Percentiles rank a stretch among this genome's conserved stretches.
Evolutionary conservation across 1,140 invertebrate species (phyloP).

Genomic region (Adelges cooleyi): DNA sequence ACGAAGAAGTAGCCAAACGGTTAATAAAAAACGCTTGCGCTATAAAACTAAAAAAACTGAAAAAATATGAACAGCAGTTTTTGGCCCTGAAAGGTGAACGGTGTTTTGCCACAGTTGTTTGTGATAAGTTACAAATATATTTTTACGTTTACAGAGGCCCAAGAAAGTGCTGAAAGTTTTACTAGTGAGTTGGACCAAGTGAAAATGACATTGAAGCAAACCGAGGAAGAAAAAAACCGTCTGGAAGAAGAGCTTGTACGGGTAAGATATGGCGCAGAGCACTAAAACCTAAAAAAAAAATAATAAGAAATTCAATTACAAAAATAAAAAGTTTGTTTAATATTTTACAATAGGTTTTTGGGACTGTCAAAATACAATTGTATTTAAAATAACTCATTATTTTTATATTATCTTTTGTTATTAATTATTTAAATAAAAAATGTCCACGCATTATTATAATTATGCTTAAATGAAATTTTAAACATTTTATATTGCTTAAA

Average conservation of each 20-base stretch:
- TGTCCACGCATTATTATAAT: background rate
- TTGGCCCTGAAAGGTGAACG: slow-evolving; percentile 58
- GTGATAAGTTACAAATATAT: background rate
- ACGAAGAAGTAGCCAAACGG: slow-evolving; percentile 74
- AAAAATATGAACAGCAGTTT: slow-evolving; percentile 94
- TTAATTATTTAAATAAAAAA: background rate
- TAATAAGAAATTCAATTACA: no score
- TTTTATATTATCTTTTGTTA: no score
- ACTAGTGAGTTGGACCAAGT: slow-evolving; percentile 67
- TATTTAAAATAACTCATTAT: no score
- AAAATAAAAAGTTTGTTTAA: no score
- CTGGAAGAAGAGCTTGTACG: slow-evolving; percentile 64
- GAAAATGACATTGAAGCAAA: slow-evolving; percentile 56
- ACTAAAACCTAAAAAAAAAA: no score
- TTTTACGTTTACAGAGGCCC: slow-evolving; percentile 43
- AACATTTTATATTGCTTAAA: no score
- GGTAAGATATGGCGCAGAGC: no score
- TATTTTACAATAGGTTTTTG: no score
- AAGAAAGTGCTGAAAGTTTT: slow-evolving; percentile 67
- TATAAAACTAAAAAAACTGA: slow-evolving; percentile 86
- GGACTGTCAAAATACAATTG: no score
- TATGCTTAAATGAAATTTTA: no score
- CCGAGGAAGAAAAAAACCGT: slow-evolving; percentile 72
- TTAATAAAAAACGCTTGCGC: slow-evolving; percentile 81
- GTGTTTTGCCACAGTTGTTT: background rate